These are phyloP conservation scores for Thripadectes ignobilis DNA, from an alignment of 2,797 vertebrate species.

Conservation along the genomic window DNA sequence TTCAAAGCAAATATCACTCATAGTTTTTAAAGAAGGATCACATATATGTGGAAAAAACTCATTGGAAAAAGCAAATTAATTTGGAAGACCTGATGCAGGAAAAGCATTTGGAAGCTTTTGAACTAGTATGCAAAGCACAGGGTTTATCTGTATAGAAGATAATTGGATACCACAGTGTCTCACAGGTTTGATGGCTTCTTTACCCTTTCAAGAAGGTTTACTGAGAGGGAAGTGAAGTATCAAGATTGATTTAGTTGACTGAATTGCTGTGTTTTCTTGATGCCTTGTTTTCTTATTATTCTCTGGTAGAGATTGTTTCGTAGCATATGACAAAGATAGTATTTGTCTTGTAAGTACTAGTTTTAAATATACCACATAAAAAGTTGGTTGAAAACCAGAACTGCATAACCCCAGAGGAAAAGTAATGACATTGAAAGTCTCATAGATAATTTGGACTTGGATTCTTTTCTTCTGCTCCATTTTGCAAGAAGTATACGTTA, in stretches of 20 bases:
- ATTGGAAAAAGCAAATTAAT: not conserved
- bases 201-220: not conserved
- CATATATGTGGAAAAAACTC: not conserved
- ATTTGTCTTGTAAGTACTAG: not conserved
- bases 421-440: not conserved
- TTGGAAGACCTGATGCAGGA: not conserved
- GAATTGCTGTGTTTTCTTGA: not conserved
- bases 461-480: not conserved
- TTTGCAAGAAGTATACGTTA: not conserved
- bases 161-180: not conserved
- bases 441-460: not conserved
- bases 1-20: not conserved
- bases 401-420: not conserved
- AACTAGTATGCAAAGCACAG: not conserved
- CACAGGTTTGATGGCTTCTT: not conserved
- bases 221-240: not conserved
- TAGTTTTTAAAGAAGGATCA: not conserved
- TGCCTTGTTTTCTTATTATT: not conserved
- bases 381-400: not conserved
- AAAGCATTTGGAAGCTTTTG: not conserved
- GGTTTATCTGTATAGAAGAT: not conserved
- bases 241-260: not conserved
- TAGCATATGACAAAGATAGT: rapidly evolving
- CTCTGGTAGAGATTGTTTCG: not conserved
- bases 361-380: not conserved